A percentile compares a stretch with the other conserved stretches of the same genome.
Conservation (phyloP, 2,113 vertebrate genomes). For the Sisor rabdophorus region DNA sequence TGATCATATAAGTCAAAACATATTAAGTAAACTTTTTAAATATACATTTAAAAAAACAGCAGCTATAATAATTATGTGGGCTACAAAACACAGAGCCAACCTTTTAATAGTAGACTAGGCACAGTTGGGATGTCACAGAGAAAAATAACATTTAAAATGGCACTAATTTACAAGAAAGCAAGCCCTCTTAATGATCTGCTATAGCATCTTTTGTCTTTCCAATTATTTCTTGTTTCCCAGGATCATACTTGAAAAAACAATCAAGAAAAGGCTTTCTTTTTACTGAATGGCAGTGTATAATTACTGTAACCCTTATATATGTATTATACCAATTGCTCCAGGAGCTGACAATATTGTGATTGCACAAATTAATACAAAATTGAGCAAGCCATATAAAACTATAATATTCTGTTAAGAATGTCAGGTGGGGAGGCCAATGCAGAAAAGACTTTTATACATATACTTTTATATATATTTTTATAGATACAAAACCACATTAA, state of each 20-base stretch:
- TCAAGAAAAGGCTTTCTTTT: slow-evolving; percentile 17
- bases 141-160: slow-evolving; percentile 1
- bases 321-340: background rate
- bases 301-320: no score
- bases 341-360: no score
- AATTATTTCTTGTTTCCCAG: background rate
- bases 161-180: background rate
- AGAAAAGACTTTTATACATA: no score
- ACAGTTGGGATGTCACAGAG: background rate
- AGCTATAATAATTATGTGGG: background rate
- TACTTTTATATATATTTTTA: no score
- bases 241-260: slow-evolving; percentile 24
- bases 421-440: no score
- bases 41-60: background rate
- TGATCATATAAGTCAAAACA: background rate
- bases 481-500: no score
- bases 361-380: no score
- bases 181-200: slow-evolving; percentile 13
- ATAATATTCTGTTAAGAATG: no score
- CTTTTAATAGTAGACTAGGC: background rate
- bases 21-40: no score
- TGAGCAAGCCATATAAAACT: no score
- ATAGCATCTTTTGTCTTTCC: background rate
- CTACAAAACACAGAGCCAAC: background rate
- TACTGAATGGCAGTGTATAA: no score